Base-by-base conservation (phyloP, 1,140 invertebrate species). In the Pomacea maculata region DNA sequence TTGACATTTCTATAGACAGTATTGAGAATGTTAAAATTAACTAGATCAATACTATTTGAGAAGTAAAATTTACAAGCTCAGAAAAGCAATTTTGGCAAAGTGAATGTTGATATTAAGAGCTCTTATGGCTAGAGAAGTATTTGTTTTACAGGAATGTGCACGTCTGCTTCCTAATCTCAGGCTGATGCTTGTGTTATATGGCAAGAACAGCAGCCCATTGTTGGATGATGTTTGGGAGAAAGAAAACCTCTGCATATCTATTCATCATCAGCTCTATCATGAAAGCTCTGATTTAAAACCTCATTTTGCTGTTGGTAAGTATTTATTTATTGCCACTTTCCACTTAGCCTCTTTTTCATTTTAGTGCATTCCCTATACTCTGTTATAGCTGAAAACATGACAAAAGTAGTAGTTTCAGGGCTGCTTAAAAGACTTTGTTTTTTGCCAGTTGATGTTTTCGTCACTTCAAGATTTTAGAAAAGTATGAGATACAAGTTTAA, bases 281-380 rank as follows among this genome's bases (percentile, higher is more conserved):
- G 82, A 85, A 54, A 55, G 15, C 25, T 52, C 55, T 6, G 64
- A 61, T 11, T 74, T 21, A 15, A 75, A 80, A 74, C 84, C 84
- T 15, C 21, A 84, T 76, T 17, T 86, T 12, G 80, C 80, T 67
- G 81, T 86, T 71, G 85, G 85, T 85, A 57, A 82, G 81, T 2
- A 52, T 63, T 74, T 21, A 25, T 25, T 25, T 25, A 25, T 25
- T 25, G 25, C 25, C 25, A 25, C 25, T 25, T 25, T 25, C 34
- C 34, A 45, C 34, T 4, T 45, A 45, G 0, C 34, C 34, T 45
- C 34, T 45, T 45, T 45, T 45, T 45, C 34, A 45, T 45, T 45
- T 45, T 45, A 45, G 6, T 45, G 2, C 34, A 45, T 6, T 45
- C 34, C 34, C 34, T 45, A 6, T 45, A 45, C 34, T 45, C 34